These are phyloP conservation scores for Fissipunctia ypsillon DNA, from an alignment of 2,888 invertebrate species.

Conservation along the genomic window DNA sequence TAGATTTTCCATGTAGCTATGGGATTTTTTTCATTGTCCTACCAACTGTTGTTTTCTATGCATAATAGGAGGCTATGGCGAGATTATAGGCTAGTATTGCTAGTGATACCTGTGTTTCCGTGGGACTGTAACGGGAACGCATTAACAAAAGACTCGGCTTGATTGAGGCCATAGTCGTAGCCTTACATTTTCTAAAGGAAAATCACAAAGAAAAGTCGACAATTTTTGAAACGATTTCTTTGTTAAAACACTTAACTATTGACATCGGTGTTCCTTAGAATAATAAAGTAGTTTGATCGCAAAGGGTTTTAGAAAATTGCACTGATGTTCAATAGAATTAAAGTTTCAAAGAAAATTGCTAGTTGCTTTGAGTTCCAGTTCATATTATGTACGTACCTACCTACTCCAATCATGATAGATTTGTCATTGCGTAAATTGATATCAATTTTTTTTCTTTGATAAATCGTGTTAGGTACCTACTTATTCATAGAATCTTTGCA, in stretches of 20 bases:
- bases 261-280: constrained; percentile 31
- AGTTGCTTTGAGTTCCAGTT: constrained; percentile 51
- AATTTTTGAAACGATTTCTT: constrained; percentile 67
- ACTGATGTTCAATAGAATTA: constrained; percentile 58
- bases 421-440: constrained; percentile 27
- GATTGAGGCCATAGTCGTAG: constrained; percentile 70
- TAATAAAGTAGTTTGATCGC: constrained; percentile 42
- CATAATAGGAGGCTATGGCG: constrained; percentile 79
- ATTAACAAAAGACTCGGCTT: constrained; percentile 82
- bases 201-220: constrained; percentile 77
- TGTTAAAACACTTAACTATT: constrained; percentile 50
- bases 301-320: constrained; percentile 49
- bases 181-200: constrained; percentile 78
- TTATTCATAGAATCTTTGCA: constrained; percentile 17
- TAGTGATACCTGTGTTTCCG: constrained; percentile 82
- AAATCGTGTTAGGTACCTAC: not conserved
- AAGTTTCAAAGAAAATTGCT: constrained; percentile 57
- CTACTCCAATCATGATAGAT: constrained; percentile 15
- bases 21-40: constrained; percentile 85
- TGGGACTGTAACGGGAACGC: constrained; percentile 82
- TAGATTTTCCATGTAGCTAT: constrained; percentile 83
- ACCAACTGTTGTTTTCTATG: constrained; percentile 82
- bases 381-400: constrained; percentile 19
- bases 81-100: constrained; percentile 83
- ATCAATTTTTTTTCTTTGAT: constrained; percentile 18